Percentiles rank a stretch among this genome's conserved stretches.
Evolutionary conservation across 2,888 invertebrate genomes (phyloP).

Genomic region (Callinectes sapidus): DNA sequence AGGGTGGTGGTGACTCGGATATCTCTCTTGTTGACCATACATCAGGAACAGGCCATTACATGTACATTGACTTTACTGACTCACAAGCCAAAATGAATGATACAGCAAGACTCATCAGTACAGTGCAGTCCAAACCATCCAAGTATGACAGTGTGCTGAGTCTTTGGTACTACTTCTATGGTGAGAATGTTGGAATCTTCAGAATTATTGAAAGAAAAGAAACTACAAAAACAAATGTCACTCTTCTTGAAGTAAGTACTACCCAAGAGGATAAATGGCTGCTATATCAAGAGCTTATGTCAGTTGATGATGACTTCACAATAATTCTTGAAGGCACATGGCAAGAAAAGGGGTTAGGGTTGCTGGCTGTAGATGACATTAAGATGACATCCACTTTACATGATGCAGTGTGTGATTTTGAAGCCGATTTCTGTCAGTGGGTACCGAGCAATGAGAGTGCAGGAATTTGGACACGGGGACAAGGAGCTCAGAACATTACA

Average conservation of each 20-base stretch:
- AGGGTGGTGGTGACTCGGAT: not conserved
- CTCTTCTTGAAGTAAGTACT: conserved; percentile 40
- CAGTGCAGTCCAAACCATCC: conserved; percentile 47
- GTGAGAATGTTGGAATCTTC: conserved; percentile 61
- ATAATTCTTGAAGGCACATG: conserved; percentile 55
- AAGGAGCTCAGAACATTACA: conserved; percentile 44
- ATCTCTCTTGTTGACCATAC: conserved; percentile 48
- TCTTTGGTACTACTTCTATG: conserved; percentile 66
- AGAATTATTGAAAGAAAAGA: conserved; percentile 49
- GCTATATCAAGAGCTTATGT: conserved; percentile 38
- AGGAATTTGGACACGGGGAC: conserved; percentile 51
- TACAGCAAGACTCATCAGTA: conserved; percentile 54
- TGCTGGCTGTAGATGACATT: conserved; percentile 62
- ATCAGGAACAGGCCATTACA: conserved; percentile 42
- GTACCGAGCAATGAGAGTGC: not conserved
- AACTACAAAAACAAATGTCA: not conserved
- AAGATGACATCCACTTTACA: conserved; percentile 45
- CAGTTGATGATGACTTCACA: conserved; percentile 54
- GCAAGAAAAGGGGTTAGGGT: conserved; percentile 48
- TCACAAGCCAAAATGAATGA: conserved; percentile 11
- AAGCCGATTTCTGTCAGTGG: conserved; percentile 59
- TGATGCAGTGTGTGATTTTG: conserved; percentile 56
- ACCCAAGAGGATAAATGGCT: conserved; percentile 58
- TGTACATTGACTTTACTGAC: conserved; percentile 43
- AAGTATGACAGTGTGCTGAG: conserved; percentile 37